A percentile compares a stretch with the other conserved stretches of the same genome.
Evolutionary conservation across 2,797 vertebrate genomes (phyloP).

Genomic region (Merluccius polli): DNA sequence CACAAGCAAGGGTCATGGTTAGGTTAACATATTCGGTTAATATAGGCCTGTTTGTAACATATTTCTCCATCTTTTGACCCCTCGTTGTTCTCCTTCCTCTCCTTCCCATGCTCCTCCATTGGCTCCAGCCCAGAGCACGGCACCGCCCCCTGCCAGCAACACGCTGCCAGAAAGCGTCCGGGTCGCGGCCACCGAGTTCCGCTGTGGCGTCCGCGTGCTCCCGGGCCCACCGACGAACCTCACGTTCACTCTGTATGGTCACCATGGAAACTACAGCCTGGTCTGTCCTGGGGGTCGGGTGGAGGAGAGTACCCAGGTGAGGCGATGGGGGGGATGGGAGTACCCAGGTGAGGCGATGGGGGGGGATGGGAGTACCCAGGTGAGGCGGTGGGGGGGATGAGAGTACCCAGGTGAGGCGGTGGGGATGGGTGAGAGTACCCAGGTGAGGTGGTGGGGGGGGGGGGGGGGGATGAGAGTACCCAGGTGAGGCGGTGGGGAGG

Average conservation of each 20-base stretch:
- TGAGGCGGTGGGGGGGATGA: too few relatives aligned
- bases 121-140: neutral
- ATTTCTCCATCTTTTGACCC: neutral
- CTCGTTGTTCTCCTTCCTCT: neutral
- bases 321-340: too few relatives aligned
- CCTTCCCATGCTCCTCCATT: neutral
- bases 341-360: too few relatives aligned
- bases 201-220: constrained; percentile 51
- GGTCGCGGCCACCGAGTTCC: constrained; percentile 44
- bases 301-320: constrained; percentile 50
- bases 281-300: constrained; percentile 41
- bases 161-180: constrained; percentile 24
- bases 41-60: neutral
- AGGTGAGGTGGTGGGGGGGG: too few relatives aligned
- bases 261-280: constrained; percentile 37
- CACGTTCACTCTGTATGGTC: constrained; percentile 38
- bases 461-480: too few relatives aligned
- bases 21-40: neutral
- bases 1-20: neutral
- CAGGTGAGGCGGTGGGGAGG: too few relatives aligned
- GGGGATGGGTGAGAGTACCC: too few relatives aligned
- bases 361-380: too few relatives aligned
- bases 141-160: neutral
- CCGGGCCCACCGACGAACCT: constrained; percentile 16
- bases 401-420: too few relatives aligned